These are phyloP conservation scores for Helicoverpa zea DNA, from an alignment of 1,140 invertebrate genomes.

Conservation along the genomic window DNA sequence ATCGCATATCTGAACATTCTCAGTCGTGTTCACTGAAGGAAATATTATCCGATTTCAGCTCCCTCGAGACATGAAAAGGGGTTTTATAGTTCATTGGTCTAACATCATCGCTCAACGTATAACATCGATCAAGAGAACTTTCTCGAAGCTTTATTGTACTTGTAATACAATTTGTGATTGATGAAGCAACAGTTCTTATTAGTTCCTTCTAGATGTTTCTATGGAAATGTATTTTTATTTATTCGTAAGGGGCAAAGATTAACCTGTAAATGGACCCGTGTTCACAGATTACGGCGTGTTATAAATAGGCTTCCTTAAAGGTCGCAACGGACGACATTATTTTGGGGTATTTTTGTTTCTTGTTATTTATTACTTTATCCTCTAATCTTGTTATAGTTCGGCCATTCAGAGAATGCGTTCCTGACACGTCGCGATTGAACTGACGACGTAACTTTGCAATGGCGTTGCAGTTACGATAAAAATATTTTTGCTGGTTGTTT, in stretches of 20 bases:
- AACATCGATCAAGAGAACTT: slow-evolving; percentile 18
- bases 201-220: slow-evolving; percentile 18
- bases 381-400: no score
- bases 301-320: slow-evolving; percentile 2
- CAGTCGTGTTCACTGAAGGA: not conserved
- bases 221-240: not conserved
- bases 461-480: no score
- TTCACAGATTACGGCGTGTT: not conserved
- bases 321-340: not conserved
- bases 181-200: slow-evolving; percentile 12
- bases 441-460: no score
- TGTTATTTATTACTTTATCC: no score
- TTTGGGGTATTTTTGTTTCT: not conserved
- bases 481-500: no score
- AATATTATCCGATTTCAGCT: slow-evolving; percentile 40
- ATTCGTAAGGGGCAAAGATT: not conserved
- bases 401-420: no score
- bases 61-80: slow-evolving; percentile 33
- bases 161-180: slow-evolving; percentile 15
- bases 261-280: not conserved
- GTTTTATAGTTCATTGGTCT: slow-evolving; percentile 40
- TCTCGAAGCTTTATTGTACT: not conserved
- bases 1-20: slow-evolving; percentile 33
- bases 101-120: slow-evolving; percentile 30
- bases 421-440: no score